Percentiles rank a stretch among this genome's conserved stretches.
phyloP scores from a whole-genome alignment of 2,113 vertebrate species.

The Myxocyprinus asiaticus region DNA sequence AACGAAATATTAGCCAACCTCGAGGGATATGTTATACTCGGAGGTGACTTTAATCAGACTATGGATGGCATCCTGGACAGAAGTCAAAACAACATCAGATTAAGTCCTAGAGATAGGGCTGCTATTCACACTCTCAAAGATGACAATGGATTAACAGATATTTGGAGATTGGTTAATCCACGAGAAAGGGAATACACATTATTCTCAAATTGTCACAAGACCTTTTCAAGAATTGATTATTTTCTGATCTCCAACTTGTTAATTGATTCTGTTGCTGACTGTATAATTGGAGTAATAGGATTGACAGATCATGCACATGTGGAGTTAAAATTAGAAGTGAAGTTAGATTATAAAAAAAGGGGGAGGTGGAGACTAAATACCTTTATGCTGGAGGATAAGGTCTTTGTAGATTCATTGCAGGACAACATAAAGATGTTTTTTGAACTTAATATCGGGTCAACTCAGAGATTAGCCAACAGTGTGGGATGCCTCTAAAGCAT shows the following conservation, averaged over 20 bases:
- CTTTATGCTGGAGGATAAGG: no score
- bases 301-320: neutral
- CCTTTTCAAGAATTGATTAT: neutral
- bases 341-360: neutral
- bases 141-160: slow-evolving; percentile 1
- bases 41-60: no score
- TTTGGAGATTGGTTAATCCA: slow-evolving; percentile 22
- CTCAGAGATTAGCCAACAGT: slow-evolving; percentile 2
- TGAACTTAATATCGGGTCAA: neutral
- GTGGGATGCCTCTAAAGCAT: slow-evolving; percentile 8
- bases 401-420: no score
- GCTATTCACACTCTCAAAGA: neutral
- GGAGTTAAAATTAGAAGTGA: neutral
- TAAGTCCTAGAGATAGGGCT: no score
- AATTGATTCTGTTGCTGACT: neutral
- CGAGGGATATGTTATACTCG: no score
- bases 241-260: neutral
- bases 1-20: no score
- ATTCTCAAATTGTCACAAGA: neutral
- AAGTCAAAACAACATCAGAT: no score
- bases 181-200: neutral
- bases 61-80: no score
- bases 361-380: slow-evolving; percentile 10
- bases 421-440: neutral
- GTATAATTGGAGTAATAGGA: neutral